Percentiles rank a stretch among this genome's conserved stretches.
These are phyloP conservation scores for Yponomeuta malinellus DNA, from an alignment of 2,888 invertebrate species.

Conservation along the genomic window DNA sequence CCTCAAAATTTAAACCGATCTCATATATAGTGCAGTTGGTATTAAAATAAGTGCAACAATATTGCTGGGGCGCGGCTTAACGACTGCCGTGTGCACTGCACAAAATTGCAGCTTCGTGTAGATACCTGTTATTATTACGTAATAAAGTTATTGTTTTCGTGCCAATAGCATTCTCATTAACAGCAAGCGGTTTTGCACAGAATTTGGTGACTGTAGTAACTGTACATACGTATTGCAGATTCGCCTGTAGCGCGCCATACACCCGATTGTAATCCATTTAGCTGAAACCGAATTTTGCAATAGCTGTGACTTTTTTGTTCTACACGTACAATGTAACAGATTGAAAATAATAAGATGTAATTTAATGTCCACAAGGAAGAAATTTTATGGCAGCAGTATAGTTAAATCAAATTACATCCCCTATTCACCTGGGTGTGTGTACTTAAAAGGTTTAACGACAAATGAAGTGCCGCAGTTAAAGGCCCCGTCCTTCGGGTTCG, in stretches of 20 bases:
- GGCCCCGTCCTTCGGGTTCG: not conserved
- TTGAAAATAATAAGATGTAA: not conserved
- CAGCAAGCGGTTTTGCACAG: not conserved
- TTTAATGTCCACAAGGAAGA: not conserved
- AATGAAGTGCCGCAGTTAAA: slow-evolving; percentile 1
- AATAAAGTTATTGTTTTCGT: slow-evolving; percentile 14
- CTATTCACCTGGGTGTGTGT: not conserved
- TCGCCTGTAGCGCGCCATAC: not conserved
- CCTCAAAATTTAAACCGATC: not conserved
- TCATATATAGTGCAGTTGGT: not conserved
- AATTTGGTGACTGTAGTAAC: not conserved
- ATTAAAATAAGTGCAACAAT: slow-evolving; percentile 3
- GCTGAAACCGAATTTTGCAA: not conserved
- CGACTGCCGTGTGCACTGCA: slow-evolving; percentile 1
- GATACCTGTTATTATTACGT: slow-evolving; percentile 4
- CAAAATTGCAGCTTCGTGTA: slow-evolving; percentile 10
- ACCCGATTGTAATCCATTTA: not conserved
- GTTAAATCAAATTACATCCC: not conserved
- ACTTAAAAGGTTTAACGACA: not conserved
- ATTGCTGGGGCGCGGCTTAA: not conserved
- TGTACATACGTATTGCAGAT: not conserved
- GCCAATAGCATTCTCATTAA: slow-evolving; percentile 10
- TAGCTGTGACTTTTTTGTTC: not conserved
- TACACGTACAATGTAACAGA: not conserved
- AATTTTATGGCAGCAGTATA: not conserved